phyloP scores from a whole-genome alignment of 2,888 invertebrate genomes.

The Leptinotarsa rubiginosa region DNA sequence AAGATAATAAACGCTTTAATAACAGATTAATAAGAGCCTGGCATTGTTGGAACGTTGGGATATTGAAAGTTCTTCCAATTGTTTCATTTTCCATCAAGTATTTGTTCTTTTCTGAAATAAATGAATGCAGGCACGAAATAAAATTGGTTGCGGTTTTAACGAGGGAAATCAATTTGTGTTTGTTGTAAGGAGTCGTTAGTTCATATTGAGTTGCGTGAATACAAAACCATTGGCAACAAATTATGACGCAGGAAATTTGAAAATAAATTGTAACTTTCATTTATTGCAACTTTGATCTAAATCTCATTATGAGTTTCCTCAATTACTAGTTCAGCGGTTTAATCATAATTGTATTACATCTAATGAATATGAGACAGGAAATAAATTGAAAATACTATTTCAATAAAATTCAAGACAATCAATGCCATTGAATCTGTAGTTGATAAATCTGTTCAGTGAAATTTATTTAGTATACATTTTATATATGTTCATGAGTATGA shows the following conservation, averaged over 20 bases:
- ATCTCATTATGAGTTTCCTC: conserved; percentile 8
- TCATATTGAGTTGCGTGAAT: conserved; percentile 16
- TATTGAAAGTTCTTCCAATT: background rate
- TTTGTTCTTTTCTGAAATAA: background rate
- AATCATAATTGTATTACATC: background rate
- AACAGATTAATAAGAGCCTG: too few species aligned
- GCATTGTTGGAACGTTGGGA: too few species aligned
- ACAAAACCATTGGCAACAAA: background rate
- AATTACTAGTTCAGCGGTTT: background rate
- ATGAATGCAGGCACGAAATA: background rate
- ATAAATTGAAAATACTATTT: background rate
- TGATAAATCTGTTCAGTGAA: too few species aligned
- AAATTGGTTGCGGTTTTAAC: conserved; percentile 10
- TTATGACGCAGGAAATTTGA: conserved; percentile 7
- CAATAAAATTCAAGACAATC: too few species aligned
- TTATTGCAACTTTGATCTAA: background rate
- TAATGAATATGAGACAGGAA: background rate
- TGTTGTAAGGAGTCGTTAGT: conserved; percentile 2
- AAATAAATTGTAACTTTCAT: conserved; percentile 17
- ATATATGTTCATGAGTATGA: too few species aligned
- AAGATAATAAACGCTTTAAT: too few species aligned
- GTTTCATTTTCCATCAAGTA: background rate
- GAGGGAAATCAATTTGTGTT: conserved; percentile 13
- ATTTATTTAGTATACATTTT: too few species aligned
- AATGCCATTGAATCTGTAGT: too few species aligned